phyloP scores from a whole-genome alignment of 2,113 vertebrate species.

The Pterocles orientalis region DNA sequence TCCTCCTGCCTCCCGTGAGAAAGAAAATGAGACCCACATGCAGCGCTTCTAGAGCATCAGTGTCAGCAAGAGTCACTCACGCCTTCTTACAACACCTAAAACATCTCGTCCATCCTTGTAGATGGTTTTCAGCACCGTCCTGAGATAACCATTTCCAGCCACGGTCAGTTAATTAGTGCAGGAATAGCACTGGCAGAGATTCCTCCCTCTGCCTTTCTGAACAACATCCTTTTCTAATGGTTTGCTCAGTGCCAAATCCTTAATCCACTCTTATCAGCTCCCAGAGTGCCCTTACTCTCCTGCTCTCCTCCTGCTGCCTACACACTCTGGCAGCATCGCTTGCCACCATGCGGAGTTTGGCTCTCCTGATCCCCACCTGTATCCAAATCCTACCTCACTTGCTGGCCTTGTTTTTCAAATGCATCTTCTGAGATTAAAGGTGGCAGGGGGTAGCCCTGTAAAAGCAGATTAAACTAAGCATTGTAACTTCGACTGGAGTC shows the following conservation, averaged over 20 bases:
- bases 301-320: not conserved
- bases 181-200: not conserved
- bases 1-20: not conserved
- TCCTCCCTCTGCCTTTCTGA: not conserved
- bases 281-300: not conserved
- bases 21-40: not conserved
- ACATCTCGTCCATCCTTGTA: not conserved
- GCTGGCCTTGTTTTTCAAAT: not conserved
- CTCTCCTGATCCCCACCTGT: not conserved
- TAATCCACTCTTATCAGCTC: slow-evolving; percentile 14
- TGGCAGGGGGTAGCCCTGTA: not conserved
- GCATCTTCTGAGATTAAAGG: not conserved
- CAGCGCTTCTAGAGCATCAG: not conserved
- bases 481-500: not conserved
- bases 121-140: not conserved
- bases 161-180: not conserved
- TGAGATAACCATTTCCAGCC: slow-evolving; percentile 19
- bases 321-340: not conserved
- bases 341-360: not conserved
- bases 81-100: not conserved
- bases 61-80: not conserved
- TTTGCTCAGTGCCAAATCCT: slow-evolving; percentile 1
- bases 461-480: not conserved
- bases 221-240: not conserved
- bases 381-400: not conserved